Base-by-base conservation (phyloP, 1,140 invertebrate species). In the Drosophila sturtevanti region DNA sequence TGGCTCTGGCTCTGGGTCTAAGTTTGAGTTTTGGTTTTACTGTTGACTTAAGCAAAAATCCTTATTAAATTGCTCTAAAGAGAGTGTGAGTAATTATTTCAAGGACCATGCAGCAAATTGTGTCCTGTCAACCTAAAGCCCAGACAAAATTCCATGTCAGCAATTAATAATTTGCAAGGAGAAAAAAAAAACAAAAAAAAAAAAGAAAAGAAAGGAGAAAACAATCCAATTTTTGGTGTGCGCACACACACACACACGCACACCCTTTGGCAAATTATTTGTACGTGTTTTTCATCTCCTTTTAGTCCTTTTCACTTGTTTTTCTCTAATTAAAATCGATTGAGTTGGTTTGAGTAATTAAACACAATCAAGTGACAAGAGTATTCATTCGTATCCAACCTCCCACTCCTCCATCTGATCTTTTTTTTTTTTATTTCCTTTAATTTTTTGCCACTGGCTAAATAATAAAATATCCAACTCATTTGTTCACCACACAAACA, bases 261-360 rank as follows among this genome's bases (percentile, higher is more conserved):
- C 18, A 21, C 16, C 41, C 18, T 12, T 48, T 59, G 55, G 27
- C 66, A 81, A 86, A 86, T 82, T 82, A 82, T 72, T 79, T 44
- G 71, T 82, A 87, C 82, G 82, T 86, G 82, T 72, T 69, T 52
- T 41, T 59, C 72, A 35, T 41, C 70, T 62, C 62, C 41, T 44
- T 44, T 48, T 12, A 48, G 63, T 71, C 62, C 64, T 51, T 63
- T 75, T 55, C 54, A 56, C 31, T 59, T 69, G 64, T 68, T 68
- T 69, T 63, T 68, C 51, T 67, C 10, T 22, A 51, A 66, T 55
- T 79, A 87, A 87, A 68, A 76, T 75, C 64, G 73, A 71, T 77
- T 71, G 61, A 76, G 63, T 79, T 68, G 75, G 82, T 79, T 89
- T 82, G 82, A 89, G 84, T 87, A 86, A 86, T 86, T 82, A 87